Evolutionary conservation across 2,113 vertebrate genomes (phyloP), one percentile per base, ranked within the genome.

Genomic region (Platycercus adscitus): DNA sequence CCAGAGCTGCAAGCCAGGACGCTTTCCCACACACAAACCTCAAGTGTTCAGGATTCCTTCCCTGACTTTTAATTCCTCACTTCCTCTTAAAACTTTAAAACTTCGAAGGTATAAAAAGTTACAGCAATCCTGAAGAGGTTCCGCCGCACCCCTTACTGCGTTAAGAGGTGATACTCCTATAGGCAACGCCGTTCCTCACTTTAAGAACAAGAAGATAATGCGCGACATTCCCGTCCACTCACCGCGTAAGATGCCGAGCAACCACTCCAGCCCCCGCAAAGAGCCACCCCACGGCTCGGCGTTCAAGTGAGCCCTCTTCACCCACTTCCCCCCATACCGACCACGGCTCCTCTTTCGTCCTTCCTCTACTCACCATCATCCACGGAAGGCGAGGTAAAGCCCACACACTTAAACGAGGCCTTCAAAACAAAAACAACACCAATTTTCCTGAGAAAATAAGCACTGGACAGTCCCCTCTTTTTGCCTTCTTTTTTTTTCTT

Each of bases 341-440:
- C 60, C 12, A 3, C 0, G 1, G 39, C 18, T 37, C 47, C 68
- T 47, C 10, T 8, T 8, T 6, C 33, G 2, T 10, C 18, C 29
- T 28, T 19, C 4, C 5, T 11, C 8, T 49, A 87, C 96, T 95
- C 60, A 97, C 96, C 96, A 97, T 97, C 52, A 2, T 50, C 28
- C 44, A 26, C 77, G 6, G 17, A 28, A 58, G 24, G 33, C 10
- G 47, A 79, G 31, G 37, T 41, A 52, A 47, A 33, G 4, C 35
- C 82, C 56, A 16, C 70, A 39, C 81, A 31, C 88, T 39, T 23
- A 43, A 72, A 31, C 0, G 14, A 73, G 3, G n/a, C 11, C 14
- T 81, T 72, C 28, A 21, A 56, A 78, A 24, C 14, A 46, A 86
- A 93, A 35, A 3, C 5, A 16, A 2, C 3, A 50, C 3, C 0